Base-by-base conservation (phyloP, 2,888 invertebrate species). In the Microdon myrmicae region DNA sequence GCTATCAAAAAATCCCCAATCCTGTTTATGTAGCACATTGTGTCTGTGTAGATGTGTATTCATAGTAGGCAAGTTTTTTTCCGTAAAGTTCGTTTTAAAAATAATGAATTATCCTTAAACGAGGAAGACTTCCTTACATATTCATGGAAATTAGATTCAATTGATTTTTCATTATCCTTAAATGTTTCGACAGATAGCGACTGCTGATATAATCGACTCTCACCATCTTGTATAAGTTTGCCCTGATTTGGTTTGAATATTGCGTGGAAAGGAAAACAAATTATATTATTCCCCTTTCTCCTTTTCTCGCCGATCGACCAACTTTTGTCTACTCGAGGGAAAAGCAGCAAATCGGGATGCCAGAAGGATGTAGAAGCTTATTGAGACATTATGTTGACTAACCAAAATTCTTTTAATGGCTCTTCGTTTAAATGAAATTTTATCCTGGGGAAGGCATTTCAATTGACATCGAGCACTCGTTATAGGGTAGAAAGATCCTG, bases 141-240 rank as follows among this genome's bases (percentile, higher is more conserved):
- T 26, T 37, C 45, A 53, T 64, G 58, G 37, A 64, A 58, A 64
- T 64, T 39, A 43, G 53, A 64, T 64, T 64, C 58, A 47, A 64
- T 64, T 26, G 51, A 47, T 51, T 58, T 58, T 58, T 64, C 53
- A 64, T 64, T 64, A 64, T 51, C 64, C 58, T 32, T 47, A 47
- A 64, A 58, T 45, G 58, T 38, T 16, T 22, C 28, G 10, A 35
- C 41, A 45, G 20, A 23, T 54, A 51, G 23, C 23, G 41, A 41
- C 37, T 32, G 51, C 51, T 43, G 58, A 43, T 45, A 45, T 53
- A 64, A 58, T 58, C 51, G 37, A 22, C 28, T 28, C 37, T n/a
- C n/a, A n/a, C n/a, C n/a, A n/a, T n/a, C n/a, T 22, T 13, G 25
- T 13, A 10, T 20, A 14, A n/a, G n/a, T n/a, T n/a, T n/a, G n/a